These are phyloP conservation scores for Geotrupes spiniger DNA, from an alignment of 2,888 invertebrate species.

Conservation along the genomic window DNA sequence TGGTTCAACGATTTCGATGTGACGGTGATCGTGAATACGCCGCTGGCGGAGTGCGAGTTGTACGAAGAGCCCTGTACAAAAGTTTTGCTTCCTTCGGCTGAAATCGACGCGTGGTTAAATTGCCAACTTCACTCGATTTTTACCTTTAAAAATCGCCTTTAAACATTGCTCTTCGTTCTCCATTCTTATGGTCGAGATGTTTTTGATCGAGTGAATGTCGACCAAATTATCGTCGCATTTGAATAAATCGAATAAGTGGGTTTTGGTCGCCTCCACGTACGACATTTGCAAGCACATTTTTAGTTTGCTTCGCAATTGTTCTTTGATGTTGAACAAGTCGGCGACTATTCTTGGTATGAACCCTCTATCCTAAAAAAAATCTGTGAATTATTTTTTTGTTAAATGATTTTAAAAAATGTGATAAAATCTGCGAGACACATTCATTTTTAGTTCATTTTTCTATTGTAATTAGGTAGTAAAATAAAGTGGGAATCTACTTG, in stretches of 20 bases:
- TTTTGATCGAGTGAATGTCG: constrained; percentile 32
- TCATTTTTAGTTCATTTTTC: too few relatives aligned
- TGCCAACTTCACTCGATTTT: constrained; percentile 9
- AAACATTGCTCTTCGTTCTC: constrained; percentile 40
- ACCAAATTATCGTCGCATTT: constrained; percentile 30
- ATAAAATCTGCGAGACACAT: too few relatives aligned
- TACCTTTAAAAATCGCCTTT: constrained; percentile 43
- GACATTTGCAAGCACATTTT: constrained; percentile 45
- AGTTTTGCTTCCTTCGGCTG: constrained; percentile 46
- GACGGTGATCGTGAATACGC: constrained; percentile 47
- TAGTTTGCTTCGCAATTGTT: constrained; percentile 32
- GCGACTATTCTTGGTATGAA: constrained; percentile 45
- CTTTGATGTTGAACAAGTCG: constrained; percentile 41
- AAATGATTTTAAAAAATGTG: neutral
- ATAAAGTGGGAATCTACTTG: too few relatives aligned
- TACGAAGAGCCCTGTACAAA: constrained; percentile 36
- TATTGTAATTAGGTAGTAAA: too few relatives aligned
- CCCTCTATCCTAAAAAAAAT: constrained; percentile 46
- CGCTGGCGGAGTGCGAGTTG: constrained; percentile 44
- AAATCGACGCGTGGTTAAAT: constrained; percentile 18
- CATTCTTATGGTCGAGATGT: constrained; percentile 34
- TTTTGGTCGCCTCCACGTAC: constrained; percentile 45
- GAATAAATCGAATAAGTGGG: constrained; percentile 43
- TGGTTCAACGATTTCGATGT: constrained; percentile 34
- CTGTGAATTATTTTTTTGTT: neutral